Conservation (phyloP, 2,797 vertebrate species). For the Onychomys leucogaster region DNA sequence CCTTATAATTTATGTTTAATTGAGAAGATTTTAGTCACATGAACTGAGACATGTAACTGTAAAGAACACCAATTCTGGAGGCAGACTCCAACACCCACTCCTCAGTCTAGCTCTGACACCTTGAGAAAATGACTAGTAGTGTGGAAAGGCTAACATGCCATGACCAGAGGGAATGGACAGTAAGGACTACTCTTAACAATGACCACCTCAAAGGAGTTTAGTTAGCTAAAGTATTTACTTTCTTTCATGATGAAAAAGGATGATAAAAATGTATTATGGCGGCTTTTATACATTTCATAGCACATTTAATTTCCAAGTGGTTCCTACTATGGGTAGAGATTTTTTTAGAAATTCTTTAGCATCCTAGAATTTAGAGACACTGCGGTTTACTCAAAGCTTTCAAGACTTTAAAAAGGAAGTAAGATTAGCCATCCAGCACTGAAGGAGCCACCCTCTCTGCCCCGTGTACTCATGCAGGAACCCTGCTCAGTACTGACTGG, state of each 20-base stretch:
- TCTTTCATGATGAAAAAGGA: constrained; percentile 29
- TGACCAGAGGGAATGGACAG: not conserved
- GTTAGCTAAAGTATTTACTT: not conserved
- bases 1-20: not conserved
- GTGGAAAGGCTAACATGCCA: not conserved
- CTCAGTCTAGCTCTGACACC: not conserved
- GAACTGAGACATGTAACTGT: not conserved
- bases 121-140: not conserved
- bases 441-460: not conserved
- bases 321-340: not conserved
- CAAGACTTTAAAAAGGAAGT: not conserved
- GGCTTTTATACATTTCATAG: not conserved
- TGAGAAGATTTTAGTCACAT: not conserved
- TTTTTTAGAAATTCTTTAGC: constrained; percentile 11
- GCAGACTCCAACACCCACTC: not conserved
- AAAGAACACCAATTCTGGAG: not conserved
- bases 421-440: not conserved
- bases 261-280: constrained; percentile 41
- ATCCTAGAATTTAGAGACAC: not conserved
- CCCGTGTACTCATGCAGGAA: not conserved
- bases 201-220: not conserved
- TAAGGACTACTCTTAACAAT: not conserved
- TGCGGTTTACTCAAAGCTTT: not conserved
- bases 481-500: not conserved
- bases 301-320: constrained; percentile 37